These are phyloP conservation scores for Andrena dorsata DNA, from an alignment of 2,888 invertebrate genomes.

Conservation along the genomic window DNA sequence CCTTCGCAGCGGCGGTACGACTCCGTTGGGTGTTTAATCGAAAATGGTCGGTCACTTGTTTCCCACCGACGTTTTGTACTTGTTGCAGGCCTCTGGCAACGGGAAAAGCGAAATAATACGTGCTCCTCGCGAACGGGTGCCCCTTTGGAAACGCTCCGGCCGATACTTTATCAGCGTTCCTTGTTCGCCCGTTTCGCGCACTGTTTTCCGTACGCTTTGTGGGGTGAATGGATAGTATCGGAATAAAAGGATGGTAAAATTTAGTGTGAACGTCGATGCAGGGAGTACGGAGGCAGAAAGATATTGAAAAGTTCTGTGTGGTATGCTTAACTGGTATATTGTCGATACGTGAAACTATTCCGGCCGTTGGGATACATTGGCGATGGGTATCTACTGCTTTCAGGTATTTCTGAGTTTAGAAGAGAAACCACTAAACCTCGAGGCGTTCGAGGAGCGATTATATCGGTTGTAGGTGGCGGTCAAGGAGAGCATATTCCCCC, in stretches of 20 bases:
- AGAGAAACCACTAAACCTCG: background rate
- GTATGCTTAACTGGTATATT: background rate
- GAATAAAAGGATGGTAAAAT: constrained; percentile 5
- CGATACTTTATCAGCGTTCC: constrained; percentile 29
- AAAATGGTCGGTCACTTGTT: constrained; percentile 14
- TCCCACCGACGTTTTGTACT: constrained; percentile 12
- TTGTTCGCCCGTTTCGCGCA: background rate
- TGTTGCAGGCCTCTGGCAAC: background rate
- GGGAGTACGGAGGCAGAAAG: too few species aligned
- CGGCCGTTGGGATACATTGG: too few species aligned
- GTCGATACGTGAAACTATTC: too few species aligned
- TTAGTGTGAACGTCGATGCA: background rate
- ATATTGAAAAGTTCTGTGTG: too few species aligned
- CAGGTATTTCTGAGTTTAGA: background rate
- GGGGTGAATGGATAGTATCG: background rate
- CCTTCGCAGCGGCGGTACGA: too few species aligned
- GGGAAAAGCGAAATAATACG: constrained; percentile 8
- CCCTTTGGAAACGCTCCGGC: background rate
- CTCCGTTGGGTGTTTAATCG: constrained; percentile 12
- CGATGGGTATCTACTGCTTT: too few species aligned
- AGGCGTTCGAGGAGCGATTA: background rate
- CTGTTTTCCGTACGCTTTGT: background rate
- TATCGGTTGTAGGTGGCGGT: background rate
- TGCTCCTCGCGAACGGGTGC: background rate
- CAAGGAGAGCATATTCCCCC: background rate